Conservation (phyloP, 2,797 vertebrate genomes). For the Xiphophorus birchmanni region DNA sequence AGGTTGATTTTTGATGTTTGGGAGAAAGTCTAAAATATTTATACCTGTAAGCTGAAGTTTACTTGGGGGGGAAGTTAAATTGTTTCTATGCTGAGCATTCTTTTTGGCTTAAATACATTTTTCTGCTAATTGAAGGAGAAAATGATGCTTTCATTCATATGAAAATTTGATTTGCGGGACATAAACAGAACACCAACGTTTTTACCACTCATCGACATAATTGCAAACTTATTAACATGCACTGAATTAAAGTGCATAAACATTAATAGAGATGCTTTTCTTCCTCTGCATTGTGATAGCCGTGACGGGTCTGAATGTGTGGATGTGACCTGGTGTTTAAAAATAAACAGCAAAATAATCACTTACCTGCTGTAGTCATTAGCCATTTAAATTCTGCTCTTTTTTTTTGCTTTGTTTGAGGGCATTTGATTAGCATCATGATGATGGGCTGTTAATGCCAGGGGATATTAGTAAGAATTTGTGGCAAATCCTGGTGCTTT, state of each 20-base stretch:
- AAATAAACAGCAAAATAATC: neutral
- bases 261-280: slow-evolving; percentile 18
- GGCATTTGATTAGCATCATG: neutral
- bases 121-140: neutral
- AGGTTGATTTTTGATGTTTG: neutral
- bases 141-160: neutral
- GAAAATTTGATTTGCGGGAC: neutral
- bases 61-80: neutral
- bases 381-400: neutral
- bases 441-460: neutral
- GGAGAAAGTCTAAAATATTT: neutral
- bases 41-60: neutral
- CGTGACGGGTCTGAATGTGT: neutral
- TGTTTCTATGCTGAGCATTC: neutral
- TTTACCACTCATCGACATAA: neutral
- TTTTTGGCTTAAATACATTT: neutral
- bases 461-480: neutral
- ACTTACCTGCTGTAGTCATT: neutral
- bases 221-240: neutral
- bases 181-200: neutral
- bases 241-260: slow-evolving; percentile 4
- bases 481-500: neutral
- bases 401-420: neutral
- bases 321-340: slow-evolving; percentile 9
- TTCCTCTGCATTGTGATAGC: slow-evolving; percentile 15